Evolutionary conservation across 2,888 invertebrate genomes (phyloP), one percentile per base, ranked within the genome.

Genomic region (Caenorhabditis imperialis): DNA sequence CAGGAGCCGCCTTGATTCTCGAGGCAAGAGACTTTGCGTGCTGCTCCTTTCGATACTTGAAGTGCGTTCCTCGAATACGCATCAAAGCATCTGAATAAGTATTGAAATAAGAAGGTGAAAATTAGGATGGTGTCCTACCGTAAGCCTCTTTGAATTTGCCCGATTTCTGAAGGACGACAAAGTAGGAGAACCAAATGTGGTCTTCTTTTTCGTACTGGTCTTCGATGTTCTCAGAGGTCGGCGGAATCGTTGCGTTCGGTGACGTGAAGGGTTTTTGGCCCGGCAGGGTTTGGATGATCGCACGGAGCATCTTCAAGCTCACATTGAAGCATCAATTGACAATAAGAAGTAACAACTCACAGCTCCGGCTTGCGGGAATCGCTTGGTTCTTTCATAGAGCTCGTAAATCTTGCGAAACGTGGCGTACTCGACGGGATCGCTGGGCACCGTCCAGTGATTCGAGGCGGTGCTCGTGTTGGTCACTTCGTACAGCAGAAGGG

Each of bases 51-150:
- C 16, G 16, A 1, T 12, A 8, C 7, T 18, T 6, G 7, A 48
- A 57, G 3, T 27, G n/a, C 3, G n/a, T 18, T 10, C 57, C 57
- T 10, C 37, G 22, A 6, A 67, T 35, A 7, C 60, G n/a, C n/a
- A 20, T 18, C 10, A 60, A 54, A 18, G 67, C 67, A 1, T 50
- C 65, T 65, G 53, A n/a, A n/a, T n/a, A n/a, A n/a, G n/a, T n/a
- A n/a, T n/a, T n/a, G n/a, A n/a, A n/a, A n/a, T n/a, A n/a, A n/a
- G n/a, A n/a, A n/a, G n/a, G n/a, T n/a, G n/a, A n/a, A n/a, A n/a
- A n/a, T n/a, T n/a, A n/a, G n/a, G n/a, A n/a, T n/a, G n/a, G n/a
- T n/a, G n/a, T 6, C 55, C 16, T 3, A 57, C 63, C 55, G n/a
- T 55, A 33, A 3, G 67, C 67, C 3, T 67, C 67, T 35, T 27